A percentile compares a stretch with the other conserved stretches of the same genome.
Conservation (phyloP, 2,797 vertebrate species). For the Perodicticus potto region DNA sequence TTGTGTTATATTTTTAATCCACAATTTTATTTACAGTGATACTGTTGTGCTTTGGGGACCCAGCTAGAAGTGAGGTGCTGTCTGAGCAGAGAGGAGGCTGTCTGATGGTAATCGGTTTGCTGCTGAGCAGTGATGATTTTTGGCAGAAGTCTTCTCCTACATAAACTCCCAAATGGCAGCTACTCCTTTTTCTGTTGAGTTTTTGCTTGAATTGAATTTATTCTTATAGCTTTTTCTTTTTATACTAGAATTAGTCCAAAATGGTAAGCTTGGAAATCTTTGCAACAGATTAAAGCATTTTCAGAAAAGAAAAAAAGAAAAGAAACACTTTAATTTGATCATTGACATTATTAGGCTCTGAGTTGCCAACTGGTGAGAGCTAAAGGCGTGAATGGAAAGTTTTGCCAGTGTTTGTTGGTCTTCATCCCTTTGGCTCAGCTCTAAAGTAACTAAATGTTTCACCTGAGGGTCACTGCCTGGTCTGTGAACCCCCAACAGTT, state of each 20-base stretch:
- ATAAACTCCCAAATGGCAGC: neutral
- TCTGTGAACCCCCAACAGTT: conserved; percentile 56
- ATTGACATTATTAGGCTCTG: neutral
- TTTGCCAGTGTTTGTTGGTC: conserved; percentile 13
- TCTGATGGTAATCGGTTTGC: neutral
- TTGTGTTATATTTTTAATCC: neutral
- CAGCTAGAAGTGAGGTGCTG: neutral
- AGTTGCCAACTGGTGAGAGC: conserved; percentile 25
- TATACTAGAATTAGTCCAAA: conserved; percentile 54
- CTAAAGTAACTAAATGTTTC: conserved; percentile 54
- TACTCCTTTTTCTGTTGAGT: conserved; percentile 51
- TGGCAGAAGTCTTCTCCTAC: conserved; percentile 9
- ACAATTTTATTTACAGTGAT: conserved; percentile 28
- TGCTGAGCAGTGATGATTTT: neutral
- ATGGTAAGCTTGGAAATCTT: conserved; percentile 37
- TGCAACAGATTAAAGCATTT: conserved; percentile 42
- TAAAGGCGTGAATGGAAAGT: conserved; percentile 46
- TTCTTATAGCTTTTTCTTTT: conserved; percentile 40
- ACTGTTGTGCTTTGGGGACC: neutral
- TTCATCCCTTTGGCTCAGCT: neutral
- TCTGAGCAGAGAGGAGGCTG: conserved; percentile 10
- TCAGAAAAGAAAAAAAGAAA: conserved; percentile 72
- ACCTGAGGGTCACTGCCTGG: conserved; percentile 58
- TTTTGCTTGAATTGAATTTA: conserved; percentile 58
- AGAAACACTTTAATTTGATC: conserved; percentile 43